Conservation (phyloP, 2,113 vertebrate genomes). For the Lepus americanus region DNA sequence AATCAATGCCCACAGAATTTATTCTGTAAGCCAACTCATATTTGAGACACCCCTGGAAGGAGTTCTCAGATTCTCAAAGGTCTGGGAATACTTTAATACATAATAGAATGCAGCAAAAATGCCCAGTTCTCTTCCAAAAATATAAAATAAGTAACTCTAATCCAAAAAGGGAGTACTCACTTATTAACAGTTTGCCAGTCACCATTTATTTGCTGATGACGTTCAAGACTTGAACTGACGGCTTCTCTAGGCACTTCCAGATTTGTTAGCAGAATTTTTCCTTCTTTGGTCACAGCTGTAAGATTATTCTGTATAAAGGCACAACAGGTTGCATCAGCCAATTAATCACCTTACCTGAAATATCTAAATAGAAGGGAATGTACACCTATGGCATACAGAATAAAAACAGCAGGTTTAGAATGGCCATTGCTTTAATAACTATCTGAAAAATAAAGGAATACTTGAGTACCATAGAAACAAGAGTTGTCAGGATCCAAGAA, state of each 20-base stretch:
- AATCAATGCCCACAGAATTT: background rate
- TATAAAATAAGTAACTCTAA: background rate
- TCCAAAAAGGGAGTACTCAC: conserved; percentile 83
- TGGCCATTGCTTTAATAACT: background rate
- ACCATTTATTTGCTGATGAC: conserved; percentile 88
- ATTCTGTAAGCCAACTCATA: background rate
- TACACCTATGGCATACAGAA: background rate
- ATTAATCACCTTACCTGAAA: background rate
- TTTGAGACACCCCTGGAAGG: background rate
- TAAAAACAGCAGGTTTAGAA: background rate
- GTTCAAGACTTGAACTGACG: conserved; percentile 84
- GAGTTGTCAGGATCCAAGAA: background rate
- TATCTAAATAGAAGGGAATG: background rate
- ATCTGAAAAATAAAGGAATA: background rate
- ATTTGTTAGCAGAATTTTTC: conserved; percentile 92
- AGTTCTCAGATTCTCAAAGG: background rate
- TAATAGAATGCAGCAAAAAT: background rate
- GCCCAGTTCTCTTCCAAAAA: background rate
- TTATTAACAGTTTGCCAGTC: conserved; percentile 97
- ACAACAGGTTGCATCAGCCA: conserved; percentile 20
- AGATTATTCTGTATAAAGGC: conserved; percentile 92
- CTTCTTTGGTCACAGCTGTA: conserved; percentile 94
- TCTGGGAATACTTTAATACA: background rate
- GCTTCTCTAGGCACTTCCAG: conserved; percentile 89
- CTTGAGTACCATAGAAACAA: background rate